phyloP scores from a whole-genome alignment of 2,888 invertebrate genomes.

The Tyria jacobaeae region DNA sequence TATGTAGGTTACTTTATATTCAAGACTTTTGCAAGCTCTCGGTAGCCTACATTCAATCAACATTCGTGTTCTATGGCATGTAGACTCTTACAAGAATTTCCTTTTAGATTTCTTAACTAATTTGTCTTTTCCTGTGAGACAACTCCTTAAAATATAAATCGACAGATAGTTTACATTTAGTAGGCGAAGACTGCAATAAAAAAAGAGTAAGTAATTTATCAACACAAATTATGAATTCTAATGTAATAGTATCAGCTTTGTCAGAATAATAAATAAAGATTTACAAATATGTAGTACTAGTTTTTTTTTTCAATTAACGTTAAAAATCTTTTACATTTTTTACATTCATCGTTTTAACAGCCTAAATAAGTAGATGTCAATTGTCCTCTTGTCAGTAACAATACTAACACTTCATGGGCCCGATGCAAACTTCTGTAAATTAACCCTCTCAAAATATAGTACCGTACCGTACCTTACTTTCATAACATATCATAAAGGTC shows the following conservation, averaged over 20 bases:
- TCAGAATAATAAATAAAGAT: neutral
- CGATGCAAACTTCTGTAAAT: too few species aligned
- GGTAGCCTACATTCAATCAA: constrained; percentile 24
- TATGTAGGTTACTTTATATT: too few species aligned
- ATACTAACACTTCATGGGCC: too few species aligned
- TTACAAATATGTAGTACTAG: neutral
- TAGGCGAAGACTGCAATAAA: neutral
- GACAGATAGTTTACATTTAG: neutral
- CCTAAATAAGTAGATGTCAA: too few species aligned
- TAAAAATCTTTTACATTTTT: too few species aligned
- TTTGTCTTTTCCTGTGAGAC: constrained; percentile 36
- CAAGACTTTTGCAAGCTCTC: constrained; percentile 39
- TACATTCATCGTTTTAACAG: too few species aligned
- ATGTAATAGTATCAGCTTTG: neutral
- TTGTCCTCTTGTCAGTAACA: too few species aligned
- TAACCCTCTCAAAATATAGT: too few species aligned
- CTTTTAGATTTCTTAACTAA: constrained; percentile 36
- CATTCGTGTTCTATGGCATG: constrained; percentile 31
- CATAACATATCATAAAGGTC: too few species aligned
- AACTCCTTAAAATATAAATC: constrained; percentile 11
- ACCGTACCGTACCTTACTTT: too few species aligned
- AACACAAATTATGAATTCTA: neutral
- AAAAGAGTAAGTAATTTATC: neutral
- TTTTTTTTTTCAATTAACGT: too few species aligned
- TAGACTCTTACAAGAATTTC: constrained; percentile 35